Base-by-base conservation (phyloP, 2,888 invertebrate species). In the Drosophila merina region DNA sequence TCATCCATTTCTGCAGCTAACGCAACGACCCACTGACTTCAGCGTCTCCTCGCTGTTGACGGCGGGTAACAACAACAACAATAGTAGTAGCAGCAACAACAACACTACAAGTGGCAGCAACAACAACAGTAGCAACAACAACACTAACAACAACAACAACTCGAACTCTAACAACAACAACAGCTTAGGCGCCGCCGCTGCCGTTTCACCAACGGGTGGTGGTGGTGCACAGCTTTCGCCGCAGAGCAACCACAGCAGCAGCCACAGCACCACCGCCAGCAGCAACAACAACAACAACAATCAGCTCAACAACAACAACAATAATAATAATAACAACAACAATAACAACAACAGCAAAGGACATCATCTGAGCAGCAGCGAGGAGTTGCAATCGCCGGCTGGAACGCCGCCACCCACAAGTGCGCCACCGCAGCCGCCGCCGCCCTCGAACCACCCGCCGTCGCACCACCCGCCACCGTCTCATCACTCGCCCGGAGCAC, bases 11-110 rank as follows among this genome's bases (percentile, higher is more conserved):
- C 94, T 97, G 93, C 96, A 97, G 93, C 95, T 96, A 93, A 96
- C 96, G 92, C 85, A 85, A 88, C 93, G 97, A 92, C 97, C 96
- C 93, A 96, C 97, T 92, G 97, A 97, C 94, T 97, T 97, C 94
- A 96, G 96, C 94, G 97, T 97, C 91, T 96, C 96, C 90, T 96
- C 96, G 92, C 94, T 97, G 93, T 94, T 97, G 92, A 96, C 96
- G 92, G 96, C 96, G 88, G 95, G 94, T 92, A 85, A 76, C 75
- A 94, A 89, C 83, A 81, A 56, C 76, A 86, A 51, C 63, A 89
- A 9, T 91, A 91, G 3, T 92, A 90, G 58, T 91, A 90, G 3
- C 89, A 56, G 7, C 58, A 63, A 3, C 52, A 62, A 1, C 72
- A 79, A 31, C 69, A 80, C 54, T 72, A 91, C 6, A 92, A 90